These are phyloP conservation scores for Oncopeltus fasciatus DNA, from an alignment of 1,140 invertebrate species.

Conservation along the genomic window DNA sequence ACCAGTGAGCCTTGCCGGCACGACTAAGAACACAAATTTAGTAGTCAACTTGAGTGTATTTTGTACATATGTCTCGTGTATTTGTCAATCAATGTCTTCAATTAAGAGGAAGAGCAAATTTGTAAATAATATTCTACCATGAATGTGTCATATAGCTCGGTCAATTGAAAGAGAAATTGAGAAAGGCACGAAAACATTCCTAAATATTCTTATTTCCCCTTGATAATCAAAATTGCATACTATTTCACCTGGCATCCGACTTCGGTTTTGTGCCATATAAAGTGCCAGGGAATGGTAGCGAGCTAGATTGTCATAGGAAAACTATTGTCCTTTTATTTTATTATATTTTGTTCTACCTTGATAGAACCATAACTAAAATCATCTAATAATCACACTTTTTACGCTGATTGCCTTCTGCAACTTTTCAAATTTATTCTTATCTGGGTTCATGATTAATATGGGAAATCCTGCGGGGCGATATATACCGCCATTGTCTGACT, in stretches of 20 bases:
- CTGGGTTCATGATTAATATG: too few species aligned
- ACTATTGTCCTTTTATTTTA: background rate
- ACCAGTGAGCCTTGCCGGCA: background rate
- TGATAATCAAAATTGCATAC: constrained; percentile 8
- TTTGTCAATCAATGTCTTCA: constrained; percentile 10
- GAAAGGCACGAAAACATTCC: constrained; percentile 4
- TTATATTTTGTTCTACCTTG: too few species aligned
- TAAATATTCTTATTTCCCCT: constrained; percentile 2
- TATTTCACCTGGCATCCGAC: background rate
- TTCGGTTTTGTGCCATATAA: constrained; percentile 1
- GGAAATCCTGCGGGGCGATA: too few species aligned
- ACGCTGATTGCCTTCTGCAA: too few species aligned
- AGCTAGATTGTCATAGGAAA: background rate
- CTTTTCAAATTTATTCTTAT: too few species aligned
- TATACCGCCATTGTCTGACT: too few species aligned
- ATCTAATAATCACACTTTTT: too few species aligned
- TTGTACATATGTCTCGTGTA: constrained; percentile 7
- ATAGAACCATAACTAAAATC: too few species aligned
- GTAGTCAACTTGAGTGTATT: constrained; percentile 7
- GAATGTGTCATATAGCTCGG: constrained; percentile 2
- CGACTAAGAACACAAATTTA: constrained; percentile 5
- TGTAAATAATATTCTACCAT: background rate
- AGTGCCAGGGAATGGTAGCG: background rate
- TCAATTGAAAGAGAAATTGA: constrained; percentile 1
- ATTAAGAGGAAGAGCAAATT: background rate